Evolutionary conservation across 1,140 invertebrate species (phyloP).

Genomic region (Cherax destructor): DNA sequence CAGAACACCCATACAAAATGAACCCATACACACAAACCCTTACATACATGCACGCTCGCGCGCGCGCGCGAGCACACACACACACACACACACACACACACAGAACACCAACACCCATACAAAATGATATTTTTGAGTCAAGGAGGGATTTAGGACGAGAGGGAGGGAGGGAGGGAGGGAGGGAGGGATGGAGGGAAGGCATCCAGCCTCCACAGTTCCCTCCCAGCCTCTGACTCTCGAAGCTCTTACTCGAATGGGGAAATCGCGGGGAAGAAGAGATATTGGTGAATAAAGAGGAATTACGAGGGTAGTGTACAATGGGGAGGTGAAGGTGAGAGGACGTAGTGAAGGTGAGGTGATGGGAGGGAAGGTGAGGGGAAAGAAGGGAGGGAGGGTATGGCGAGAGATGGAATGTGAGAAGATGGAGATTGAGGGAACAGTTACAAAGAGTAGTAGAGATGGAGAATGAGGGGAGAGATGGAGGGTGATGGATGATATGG

Average conservation of each 20-base stretch:
- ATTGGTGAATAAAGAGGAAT: neutral
- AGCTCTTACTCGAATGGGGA: neutral
- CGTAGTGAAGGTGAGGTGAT: too few relatives aligned
- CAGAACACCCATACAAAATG: neutral
- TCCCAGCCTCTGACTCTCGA: neutral
- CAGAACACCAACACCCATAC: neutral
- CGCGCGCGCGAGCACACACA: neutral
- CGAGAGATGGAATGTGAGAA: too few relatives aligned
- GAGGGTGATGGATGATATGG: too few relatives aligned
- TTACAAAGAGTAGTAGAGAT: too few relatives aligned
- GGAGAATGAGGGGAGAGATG: too few relatives aligned
- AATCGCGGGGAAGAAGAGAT: conserved; percentile 2
- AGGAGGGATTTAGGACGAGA: neutral
- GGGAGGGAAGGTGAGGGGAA: too few relatives aligned
- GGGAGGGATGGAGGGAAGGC: too few relatives aligned
- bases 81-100: neutral
- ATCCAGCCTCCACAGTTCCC: neutral
- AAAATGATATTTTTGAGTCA: neutral
- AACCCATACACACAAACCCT: neutral
- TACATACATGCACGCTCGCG: neutral
- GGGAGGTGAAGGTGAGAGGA: neutral
- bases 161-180: too few relatives aligned
- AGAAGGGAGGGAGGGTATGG: too few relatives aligned
- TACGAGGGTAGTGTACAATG: neutral
- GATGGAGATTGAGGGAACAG: too few relatives aligned